Conservation (phyloP, 2,797 vertebrate genomes). For the Catostomus latipinnis region DNA sequence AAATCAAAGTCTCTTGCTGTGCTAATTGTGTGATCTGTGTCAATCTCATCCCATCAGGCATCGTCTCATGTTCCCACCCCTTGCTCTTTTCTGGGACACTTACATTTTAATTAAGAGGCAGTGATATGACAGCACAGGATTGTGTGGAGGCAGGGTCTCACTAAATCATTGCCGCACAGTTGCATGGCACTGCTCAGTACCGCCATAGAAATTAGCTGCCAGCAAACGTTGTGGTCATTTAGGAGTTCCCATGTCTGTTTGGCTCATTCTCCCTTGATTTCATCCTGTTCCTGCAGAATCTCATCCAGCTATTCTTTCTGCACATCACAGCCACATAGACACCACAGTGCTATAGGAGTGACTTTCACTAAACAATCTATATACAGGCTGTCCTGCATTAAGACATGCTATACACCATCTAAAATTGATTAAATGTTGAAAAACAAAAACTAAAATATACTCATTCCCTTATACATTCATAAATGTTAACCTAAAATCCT, state of each 20-base stretch:
- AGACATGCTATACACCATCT: too few species aligned
- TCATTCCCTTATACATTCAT: too few species aligned
- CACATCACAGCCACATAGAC: slow-evolving; percentile 79
- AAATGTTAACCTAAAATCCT: too few species aligned
- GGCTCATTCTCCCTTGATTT: slow-evolving; percentile 71
- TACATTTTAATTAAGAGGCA: background rate
- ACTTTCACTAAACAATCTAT: background rate
- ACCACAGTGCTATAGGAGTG: slow-evolving; percentile 77
- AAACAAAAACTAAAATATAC: too few species aligned
- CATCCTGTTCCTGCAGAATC: slow-evolving; percentile 83
- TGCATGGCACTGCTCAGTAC: slow-evolving; percentile 90
- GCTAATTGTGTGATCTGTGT: background rate
- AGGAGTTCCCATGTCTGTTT: slow-evolving; percentile 83
- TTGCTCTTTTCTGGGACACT: background rate
- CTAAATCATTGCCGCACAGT: slow-evolving; percentile 89
- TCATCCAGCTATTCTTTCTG: slow-evolving; percentile 83
- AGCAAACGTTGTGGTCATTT: slow-evolving; percentile 74
- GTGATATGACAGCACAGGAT: background rate
- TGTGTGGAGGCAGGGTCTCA: slow-evolving; percentile 64
- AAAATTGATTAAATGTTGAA: too few species aligned
- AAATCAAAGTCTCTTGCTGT: background rate
- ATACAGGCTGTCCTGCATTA: too few species aligned
- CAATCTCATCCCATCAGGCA: background rate
- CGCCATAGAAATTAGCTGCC: slow-evolving; percentile 84
- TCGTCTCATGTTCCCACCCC: background rate